phyloP scores from a whole-genome alignment of 2,888 invertebrate species.

The Nysson spinosus region DNA sequence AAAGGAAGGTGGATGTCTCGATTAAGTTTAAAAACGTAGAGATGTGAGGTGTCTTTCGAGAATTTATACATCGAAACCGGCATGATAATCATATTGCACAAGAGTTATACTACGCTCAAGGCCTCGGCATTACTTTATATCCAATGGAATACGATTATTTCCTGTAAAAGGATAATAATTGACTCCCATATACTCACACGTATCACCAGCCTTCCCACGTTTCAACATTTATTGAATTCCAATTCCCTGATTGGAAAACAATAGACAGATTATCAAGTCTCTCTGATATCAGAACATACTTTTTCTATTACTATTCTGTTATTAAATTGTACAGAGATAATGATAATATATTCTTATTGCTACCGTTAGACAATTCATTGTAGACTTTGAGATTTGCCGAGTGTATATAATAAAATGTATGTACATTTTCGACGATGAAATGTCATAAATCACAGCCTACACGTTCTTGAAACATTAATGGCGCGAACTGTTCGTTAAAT shows the following conservation, averaged over 20 bases:
- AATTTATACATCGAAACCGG: slow-evolving; percentile 41
- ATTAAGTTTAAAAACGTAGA: slow-evolving; percentile 15
- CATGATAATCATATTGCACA: slow-evolving; percentile 56
- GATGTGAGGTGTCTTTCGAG: slow-evolving; percentile 34
- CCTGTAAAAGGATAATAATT: slow-evolving; percentile 61
- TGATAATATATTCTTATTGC: slow-evolving; percentile 3
- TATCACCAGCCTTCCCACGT: slow-evolving; percentile 62
- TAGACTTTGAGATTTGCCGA: slow-evolving; percentile 3
- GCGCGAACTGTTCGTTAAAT: slow-evolving; percentile 50
- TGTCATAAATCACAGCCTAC: slow-evolving; percentile 43
- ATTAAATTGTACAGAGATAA: background rate
- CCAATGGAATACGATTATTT: slow-evolving; percentile 50
- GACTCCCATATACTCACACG: slow-evolving; percentile 16
- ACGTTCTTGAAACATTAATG: slow-evolving; percentile 40
- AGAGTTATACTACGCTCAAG: slow-evolving; percentile 50
- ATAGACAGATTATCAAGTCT: background rate
- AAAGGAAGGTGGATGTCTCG: slow-evolving; percentile 26
- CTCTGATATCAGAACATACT: too few species aligned
- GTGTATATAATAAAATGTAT: slow-evolving; percentile 17
- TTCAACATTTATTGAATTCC: slow-evolving; percentile 56
- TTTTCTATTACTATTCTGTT: too few species aligned
- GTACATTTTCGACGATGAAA: slow-evolving; percentile 30
- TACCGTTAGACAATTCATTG: slow-evolving; percentile 15
- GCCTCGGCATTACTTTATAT: slow-evolving; percentile 55
- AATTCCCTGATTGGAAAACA: background rate